Conservation (phyloP, 2,113 vertebrate species). For the Oryctolagus cuniculus region DNA sequence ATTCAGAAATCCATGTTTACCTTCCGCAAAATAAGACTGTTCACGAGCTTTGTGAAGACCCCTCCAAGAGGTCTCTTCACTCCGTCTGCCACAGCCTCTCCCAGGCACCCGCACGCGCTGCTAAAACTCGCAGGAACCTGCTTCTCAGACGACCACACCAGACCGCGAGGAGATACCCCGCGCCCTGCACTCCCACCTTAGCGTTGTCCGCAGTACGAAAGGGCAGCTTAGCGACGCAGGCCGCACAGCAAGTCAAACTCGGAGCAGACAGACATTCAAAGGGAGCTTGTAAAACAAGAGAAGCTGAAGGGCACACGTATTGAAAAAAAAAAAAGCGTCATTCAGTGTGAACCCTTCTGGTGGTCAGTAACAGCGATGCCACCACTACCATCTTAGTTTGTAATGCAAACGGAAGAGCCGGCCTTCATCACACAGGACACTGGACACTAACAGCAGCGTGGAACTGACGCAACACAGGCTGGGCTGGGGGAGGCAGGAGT, state of each 20-base stretch:
- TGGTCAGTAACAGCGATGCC: not conserved
- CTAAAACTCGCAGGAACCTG: not conserved
- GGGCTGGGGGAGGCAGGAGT: too few relatives aligned
- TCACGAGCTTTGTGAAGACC: too few relatives aligned
- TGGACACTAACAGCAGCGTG: not conserved
- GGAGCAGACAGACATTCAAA: not conserved
- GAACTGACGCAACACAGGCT: not conserved
- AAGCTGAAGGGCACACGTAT: not conserved
- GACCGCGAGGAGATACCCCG: not conserved
- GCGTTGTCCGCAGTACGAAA: not conserved
- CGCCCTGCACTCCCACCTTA: not conserved
- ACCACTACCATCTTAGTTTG: not conserved
- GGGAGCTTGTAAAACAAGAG: not conserved
- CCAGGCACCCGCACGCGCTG: not conserved
- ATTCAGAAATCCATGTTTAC: too few relatives aligned
- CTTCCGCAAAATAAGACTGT: too few relatives aligned
- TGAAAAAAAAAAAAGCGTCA: not conserved
- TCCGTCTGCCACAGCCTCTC: too few relatives aligned
- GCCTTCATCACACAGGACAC: too few relatives aligned
- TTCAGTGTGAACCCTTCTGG: not conserved
- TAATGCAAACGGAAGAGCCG: not conserved
- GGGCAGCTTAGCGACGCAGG: not conserved
- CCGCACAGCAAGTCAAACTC: constrained; percentile 6
- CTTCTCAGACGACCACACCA: not conserved
- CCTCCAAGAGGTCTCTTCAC: too few relatives aligned